phyloP scores from a whole-genome alignment of 1,140 invertebrate species.

The Neodiprion lecontei region DNA sequence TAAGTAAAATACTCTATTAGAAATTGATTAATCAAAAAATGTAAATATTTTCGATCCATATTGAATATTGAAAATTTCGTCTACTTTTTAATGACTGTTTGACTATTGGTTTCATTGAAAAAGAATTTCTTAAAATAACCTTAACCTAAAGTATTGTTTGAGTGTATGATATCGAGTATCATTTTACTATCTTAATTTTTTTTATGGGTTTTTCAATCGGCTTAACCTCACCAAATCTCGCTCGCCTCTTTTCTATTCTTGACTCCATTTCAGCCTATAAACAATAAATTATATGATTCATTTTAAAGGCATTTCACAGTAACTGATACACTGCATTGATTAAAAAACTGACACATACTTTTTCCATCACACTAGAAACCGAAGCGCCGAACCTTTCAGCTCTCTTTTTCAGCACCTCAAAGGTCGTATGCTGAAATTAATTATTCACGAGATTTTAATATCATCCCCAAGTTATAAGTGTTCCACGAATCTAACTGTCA shows the following conservation, averaged over 20 bases:
- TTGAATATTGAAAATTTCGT: not conserved
- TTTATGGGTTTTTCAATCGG: constrained; percentile 47
- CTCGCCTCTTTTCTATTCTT: constrained; percentile 74
- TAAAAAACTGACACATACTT: constrained; percentile 50
- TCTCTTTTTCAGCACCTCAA: constrained; percentile 75
- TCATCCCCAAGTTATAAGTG: not conserved
- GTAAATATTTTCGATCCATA: not conserved
- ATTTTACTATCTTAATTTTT: constrained; percentile 60
- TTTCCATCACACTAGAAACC: constrained; percentile 72
- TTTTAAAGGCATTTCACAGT: not conserved
- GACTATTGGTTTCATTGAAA: not conserved
- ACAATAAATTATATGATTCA: constrained; percentile 13
- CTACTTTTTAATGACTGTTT: not conserved
- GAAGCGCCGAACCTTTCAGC: constrained; percentile 78
- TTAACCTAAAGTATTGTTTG: constrained; percentile 47
- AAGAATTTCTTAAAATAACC: not conserved
- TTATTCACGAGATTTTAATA: constrained; percentile 1
- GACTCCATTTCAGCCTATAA: constrained; percentile 67
- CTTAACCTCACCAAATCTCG: constrained; percentile 67
- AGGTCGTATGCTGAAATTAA: constrained; percentile 53
- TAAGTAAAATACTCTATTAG: not conserved
- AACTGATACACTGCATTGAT: too few species aligned
- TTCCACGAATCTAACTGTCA: not conserved
- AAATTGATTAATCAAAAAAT: not conserved
- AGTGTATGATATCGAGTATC: constrained; percentile 56